phyloP scores from a whole-genome alignment of 1,140 invertebrate genomes.

The Nasonia longicornis region DNA sequence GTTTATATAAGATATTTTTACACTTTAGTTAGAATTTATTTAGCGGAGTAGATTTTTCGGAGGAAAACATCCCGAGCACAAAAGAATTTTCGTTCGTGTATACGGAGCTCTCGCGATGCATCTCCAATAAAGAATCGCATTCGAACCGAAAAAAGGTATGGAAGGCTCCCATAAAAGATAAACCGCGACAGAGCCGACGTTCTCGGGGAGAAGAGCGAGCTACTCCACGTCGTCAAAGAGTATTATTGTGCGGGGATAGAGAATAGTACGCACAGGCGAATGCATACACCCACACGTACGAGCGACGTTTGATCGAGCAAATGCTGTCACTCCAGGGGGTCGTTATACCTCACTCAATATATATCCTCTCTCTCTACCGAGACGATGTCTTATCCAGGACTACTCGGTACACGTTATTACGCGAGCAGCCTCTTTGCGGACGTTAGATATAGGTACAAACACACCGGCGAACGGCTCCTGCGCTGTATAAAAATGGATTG shows the following conservation, averaged over 20 bases:
- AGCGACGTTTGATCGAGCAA: neutral
- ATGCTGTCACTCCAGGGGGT: constrained; percentile 52
- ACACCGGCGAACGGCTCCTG: too few species aligned
- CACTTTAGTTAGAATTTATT: neutral
- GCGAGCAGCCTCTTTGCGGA: neutral
- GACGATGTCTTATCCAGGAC: constrained; percentile 54
- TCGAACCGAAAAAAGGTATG: neutral
- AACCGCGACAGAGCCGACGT: neutral
- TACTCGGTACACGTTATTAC: constrained; percentile 50
- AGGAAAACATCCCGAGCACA: neutral
- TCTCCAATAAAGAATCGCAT: neutral
- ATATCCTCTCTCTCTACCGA: constrained; percentile 34
- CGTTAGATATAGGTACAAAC: neutral
- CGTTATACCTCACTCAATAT: constrained; percentile 49
- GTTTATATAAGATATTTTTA: neutral
- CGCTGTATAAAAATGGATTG: neutral
- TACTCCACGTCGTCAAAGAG: neutral
- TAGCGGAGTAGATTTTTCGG: too few species aligned
- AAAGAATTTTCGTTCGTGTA: neutral
- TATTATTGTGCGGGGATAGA: neutral
- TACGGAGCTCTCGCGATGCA: neutral
- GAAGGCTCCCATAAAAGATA: neutral
- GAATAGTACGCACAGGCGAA: too few species aligned
- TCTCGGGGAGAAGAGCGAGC: neutral
- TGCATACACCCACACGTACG: too few species aligned